phyloP scores from a whole-genome alignment of 2,888 invertebrate species.

The Aromia moschata region DNA sequence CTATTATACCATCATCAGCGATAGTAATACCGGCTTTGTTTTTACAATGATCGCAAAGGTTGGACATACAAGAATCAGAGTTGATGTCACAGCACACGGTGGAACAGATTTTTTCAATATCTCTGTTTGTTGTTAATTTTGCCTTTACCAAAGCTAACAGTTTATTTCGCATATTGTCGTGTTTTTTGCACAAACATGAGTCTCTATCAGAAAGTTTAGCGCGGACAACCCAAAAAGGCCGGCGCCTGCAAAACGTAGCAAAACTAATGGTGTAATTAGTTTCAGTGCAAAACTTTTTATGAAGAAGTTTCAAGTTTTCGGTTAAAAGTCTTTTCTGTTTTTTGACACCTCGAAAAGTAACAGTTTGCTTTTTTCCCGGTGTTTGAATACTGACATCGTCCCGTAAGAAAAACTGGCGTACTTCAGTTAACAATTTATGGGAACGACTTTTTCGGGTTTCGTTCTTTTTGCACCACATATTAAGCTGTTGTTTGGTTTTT shows the following conservation, averaged over 20 bases:
- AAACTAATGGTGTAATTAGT: too few relatives aligned
- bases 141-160: background rate
- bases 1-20: background rate
- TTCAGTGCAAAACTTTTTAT: too few relatives aligned
- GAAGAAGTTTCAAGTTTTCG: too few relatives aligned
- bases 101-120: background rate
- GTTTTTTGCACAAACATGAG: background rate
- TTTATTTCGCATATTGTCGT: background rate
- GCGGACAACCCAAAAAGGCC: background rate
- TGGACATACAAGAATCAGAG: background rate
- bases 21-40: background rate
- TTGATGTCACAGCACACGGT: background rate
- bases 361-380: background rate
- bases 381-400: background rate
- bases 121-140: background rate
- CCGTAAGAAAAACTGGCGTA: background rate
- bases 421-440: background rate
- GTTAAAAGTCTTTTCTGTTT: background rate
- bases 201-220: background rate
- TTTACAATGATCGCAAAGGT: background rate
- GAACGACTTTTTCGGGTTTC: background rate
- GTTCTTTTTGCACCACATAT: background rate
- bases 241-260: background rate
- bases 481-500: background rate
- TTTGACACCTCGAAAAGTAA: too few relatives aligned